Conservation (phyloP, 2,113 vertebrate genomes). For the Bubalus kerabau region DNA sequence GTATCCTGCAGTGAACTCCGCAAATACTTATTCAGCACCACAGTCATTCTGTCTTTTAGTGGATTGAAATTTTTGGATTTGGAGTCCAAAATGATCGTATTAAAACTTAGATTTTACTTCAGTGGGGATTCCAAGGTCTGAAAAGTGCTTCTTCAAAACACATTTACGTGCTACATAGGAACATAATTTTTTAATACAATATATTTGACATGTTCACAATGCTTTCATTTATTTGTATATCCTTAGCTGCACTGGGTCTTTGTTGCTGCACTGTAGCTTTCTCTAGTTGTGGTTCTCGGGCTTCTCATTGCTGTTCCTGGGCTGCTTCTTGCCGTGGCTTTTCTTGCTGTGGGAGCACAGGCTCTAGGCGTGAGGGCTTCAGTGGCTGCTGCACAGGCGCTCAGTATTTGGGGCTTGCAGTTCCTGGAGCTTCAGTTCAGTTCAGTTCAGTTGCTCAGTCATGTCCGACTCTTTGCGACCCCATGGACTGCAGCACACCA, state of each 20-base stretch:
- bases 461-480: rapidly evolving
- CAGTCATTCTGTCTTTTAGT: background rate
- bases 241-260: background rate
- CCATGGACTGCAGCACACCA: background rate
- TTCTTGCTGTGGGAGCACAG: background rate
- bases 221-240: background rate
- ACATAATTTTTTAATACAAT: background rate
- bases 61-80: background rate
- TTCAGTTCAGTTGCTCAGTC: background rate
- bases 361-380: background rate
- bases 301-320: background rate
- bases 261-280: background rate
- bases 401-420: background rate
- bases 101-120: background rate
- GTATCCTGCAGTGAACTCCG: background rate
- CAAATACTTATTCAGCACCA: too few relatives aligned
- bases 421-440: background rate
- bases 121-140: background rate
- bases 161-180: background rate
- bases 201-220: background rate
- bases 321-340: background rate
- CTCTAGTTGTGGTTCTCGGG: background rate
- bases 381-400: background rate
- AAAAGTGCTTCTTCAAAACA: background rate
- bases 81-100: background rate